phyloP scores from a whole-genome alignment of 1,140 invertebrate species.

The Papilio glaucus region DNA sequence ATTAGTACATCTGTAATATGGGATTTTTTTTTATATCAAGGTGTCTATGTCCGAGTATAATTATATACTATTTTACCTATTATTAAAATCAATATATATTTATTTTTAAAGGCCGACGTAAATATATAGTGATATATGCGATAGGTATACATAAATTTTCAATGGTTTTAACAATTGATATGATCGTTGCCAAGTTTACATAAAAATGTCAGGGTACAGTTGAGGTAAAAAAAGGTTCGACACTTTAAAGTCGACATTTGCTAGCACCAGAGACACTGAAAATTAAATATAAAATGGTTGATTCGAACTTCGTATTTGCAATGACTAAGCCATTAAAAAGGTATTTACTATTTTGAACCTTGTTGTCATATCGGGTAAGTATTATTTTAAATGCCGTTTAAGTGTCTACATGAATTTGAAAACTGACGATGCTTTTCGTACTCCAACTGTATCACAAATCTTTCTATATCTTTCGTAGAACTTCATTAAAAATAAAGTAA shows the following conservation, averaged over 20 bases:
- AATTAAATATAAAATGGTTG: background rate
- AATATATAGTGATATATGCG: background rate
- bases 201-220: background rate
- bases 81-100: background rate
- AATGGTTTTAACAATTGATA: background rate
- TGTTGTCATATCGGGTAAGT: no score
- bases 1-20: no score
- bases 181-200: background rate
- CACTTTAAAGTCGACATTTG: background rate
- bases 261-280: background rate
- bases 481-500: no score
- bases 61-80: background rate
- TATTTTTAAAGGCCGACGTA: background rate
- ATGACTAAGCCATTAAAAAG: no score
- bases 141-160: background rate
- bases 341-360: no score
- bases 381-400: no score
- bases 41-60: background rate
- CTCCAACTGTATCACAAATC: no score
- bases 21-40: conserved; percentile 21
- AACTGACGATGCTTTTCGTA: no score
- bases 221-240: no score
- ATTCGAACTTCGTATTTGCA: no score
- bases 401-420: no score
- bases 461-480: no score